Conservation (phyloP, 2,888 invertebrate species). For the Belgica antarctica region DNA sequence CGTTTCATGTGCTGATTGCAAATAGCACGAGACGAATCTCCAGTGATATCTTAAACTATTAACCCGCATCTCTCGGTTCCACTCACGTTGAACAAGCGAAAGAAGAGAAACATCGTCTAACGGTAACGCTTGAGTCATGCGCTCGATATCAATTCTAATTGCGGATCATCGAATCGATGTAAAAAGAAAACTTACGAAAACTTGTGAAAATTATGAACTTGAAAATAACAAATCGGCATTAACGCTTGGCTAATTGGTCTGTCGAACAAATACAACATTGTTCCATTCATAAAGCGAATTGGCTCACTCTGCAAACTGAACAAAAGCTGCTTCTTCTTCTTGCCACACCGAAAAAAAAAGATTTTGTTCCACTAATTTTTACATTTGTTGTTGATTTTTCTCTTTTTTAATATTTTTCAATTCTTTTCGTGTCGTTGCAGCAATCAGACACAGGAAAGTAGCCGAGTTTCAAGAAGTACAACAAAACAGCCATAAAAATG, state of each 20-base stretch:
- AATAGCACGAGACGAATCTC: conserved; percentile 38
- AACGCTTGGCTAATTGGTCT: background rate
- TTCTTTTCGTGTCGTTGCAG: background rate
- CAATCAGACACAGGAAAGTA: background rate
- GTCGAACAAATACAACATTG: background rate
- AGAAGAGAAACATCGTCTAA: background rate
- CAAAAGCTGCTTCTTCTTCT: background rate
- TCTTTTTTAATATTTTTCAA: background rate
- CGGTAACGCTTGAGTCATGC: background rate
- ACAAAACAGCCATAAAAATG: conserved; percentile 28
- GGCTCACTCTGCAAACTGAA: background rate
- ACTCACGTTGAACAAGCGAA: background rate
- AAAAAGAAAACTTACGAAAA: background rate
- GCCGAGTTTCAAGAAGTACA: background rate
- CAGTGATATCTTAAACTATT: conserved; percentile 23
- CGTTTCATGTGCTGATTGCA: background rate
- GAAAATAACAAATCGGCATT: background rate
- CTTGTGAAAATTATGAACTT: background rate
- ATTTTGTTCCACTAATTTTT: background rate
- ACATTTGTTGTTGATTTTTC: too few relatives aligned
- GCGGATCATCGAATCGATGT: background rate
- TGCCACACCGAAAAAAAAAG: background rate
- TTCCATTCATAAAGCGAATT: conserved; percentile 18
- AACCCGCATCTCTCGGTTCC: conserved; percentile 17
- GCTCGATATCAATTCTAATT: conserved; percentile 12